phyloP scores from a whole-genome alignment of 2,797 vertebrate species.

The Aphelocoma californica region DNA sequence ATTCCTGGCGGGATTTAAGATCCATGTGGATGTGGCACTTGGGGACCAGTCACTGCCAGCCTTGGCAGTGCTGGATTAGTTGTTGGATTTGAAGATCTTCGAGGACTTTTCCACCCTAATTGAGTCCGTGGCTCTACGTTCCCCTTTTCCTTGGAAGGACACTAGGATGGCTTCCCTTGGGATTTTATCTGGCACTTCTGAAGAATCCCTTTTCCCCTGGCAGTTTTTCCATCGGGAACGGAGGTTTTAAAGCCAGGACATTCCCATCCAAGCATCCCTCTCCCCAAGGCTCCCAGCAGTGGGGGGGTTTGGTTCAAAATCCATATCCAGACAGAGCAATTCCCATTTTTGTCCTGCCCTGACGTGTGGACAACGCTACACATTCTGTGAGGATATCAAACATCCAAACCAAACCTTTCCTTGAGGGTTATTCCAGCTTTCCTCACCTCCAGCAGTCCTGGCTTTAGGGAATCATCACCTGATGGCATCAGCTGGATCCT shows the following conservation, averaged over 20 bases:
- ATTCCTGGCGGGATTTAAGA: not conserved
- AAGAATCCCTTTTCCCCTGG: not conserved
- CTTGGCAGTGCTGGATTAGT: not conserved
- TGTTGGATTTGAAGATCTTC: fast-evolving
- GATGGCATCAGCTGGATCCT: not conserved
- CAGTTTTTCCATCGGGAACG: not conserved
- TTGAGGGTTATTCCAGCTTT: not conserved
- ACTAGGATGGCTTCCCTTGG: not conserved
- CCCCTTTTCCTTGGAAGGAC: not conserved
- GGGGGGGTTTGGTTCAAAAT: not conserved
- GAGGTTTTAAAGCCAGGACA: not conserved
- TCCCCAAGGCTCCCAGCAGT: not conserved
- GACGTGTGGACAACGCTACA: fast-evolving
- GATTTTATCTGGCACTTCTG: not conserved
- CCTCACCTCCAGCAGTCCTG: not conserved
- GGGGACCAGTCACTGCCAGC: fast-evolving
- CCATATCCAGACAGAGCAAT: not conserved
- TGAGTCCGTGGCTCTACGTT: fast-evolving
- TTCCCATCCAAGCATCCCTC: not conserved
- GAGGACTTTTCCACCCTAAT: not conserved
- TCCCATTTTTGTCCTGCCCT: not conserved
- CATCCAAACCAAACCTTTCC: not conserved
- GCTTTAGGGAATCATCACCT: not conserved
- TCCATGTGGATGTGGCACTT: not conserved
- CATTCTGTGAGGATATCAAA: not conserved